A percentile compares a stretch with the other conserved stretches of the same genome.
Evolutionary conservation across 2,797 vertebrate genomes (phyloP).

Genomic region (Fundulus diaphanus): DNA sequence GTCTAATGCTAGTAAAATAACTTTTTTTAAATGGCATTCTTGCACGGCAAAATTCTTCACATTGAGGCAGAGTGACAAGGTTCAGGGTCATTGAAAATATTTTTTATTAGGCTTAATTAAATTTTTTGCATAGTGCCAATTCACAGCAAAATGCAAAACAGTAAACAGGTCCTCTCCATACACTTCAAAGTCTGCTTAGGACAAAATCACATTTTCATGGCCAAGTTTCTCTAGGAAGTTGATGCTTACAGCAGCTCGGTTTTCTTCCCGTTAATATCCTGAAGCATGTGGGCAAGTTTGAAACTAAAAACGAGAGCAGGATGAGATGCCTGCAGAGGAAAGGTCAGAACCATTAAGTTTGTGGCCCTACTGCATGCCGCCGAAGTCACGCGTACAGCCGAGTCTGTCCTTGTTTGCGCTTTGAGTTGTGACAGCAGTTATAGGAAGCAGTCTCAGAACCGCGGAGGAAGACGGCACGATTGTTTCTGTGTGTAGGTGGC

Average conservation of each 20-base stretch:
- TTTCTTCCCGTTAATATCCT: constrained; percentile 25
- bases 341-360: constrained; percentile 9
- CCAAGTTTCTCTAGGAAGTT: neutral
- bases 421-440: constrained; percentile 16
- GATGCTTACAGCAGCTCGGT: constrained; percentile 38
- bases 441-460: constrained; percentile 13
- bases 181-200: constrained; percentile 16
- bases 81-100: neutral
- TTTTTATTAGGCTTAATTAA: neutral
- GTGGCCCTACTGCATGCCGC: constrained; percentile 33
- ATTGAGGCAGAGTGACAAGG: neutral
- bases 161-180: neutral
- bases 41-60: neutral
- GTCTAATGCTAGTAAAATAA: too few relatives aligned
- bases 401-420: constrained; percentile 6
- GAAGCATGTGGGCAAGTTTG: constrained; percentile 7
- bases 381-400: neutral
- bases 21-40: neutral
- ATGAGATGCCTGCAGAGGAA: constrained; percentile 9
- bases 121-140: neutral
- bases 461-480: neutral
- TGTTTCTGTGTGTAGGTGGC: constrained; percentile 8
- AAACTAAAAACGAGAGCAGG: neutral
- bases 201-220: constrained; percentile 24
- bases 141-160: neutral